phyloP scores from a whole-genome alignment of 2,797 vertebrate species.

The Aulostomus chinensis region DNA sequence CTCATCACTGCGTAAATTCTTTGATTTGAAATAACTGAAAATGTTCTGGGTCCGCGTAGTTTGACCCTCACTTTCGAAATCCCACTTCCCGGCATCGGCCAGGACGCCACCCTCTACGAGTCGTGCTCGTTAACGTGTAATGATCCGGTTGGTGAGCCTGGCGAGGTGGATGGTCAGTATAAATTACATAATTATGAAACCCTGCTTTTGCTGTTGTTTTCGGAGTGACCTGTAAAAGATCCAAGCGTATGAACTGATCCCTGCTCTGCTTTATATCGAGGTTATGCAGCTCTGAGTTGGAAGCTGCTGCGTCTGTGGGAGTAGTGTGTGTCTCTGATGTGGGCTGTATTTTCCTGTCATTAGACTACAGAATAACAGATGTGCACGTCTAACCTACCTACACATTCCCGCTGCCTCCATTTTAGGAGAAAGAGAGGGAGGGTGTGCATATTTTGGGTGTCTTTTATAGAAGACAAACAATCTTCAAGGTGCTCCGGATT shows the following conservation, averaged over 20 bases:
- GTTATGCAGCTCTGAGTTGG: slow-evolving; percentile 30
- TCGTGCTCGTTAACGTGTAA: no score
- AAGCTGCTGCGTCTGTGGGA: slow-evolving; percentile 33
- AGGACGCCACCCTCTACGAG: no score
- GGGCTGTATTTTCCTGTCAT: slow-evolving; percentile 48
- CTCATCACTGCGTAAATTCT: no score
- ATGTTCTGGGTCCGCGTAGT: no score
- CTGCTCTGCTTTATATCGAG: slow-evolving; percentile 31
- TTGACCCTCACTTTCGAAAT: no score
- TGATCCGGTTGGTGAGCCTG: no score
- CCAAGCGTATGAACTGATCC: slow-evolving; percentile 23
- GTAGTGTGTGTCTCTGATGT: slow-evolving; percentile 19
- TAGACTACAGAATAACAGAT: slow-evolving; percentile 43
- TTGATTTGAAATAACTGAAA: no score
- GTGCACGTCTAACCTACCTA: slow-evolving; percentile 26
- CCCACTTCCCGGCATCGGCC: no score
- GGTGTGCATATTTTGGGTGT: no score
- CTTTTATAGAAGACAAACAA: slow-evolving; percentile 32
- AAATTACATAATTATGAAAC: neutral
- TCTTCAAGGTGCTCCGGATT: slow-evolving; percentile 40
- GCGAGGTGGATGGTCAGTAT: no score
- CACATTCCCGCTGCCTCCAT: slow-evolving; percentile 7
- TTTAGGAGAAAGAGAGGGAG: slow-evolving; percentile 4
- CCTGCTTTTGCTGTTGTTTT: slow-evolving; percentile 22
- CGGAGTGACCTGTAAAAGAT: slow-evolving; percentile 25